Base-by-base conservation (phyloP, 1,140 invertebrate genomes). In the Oryctes rhinoceros region DNA sequence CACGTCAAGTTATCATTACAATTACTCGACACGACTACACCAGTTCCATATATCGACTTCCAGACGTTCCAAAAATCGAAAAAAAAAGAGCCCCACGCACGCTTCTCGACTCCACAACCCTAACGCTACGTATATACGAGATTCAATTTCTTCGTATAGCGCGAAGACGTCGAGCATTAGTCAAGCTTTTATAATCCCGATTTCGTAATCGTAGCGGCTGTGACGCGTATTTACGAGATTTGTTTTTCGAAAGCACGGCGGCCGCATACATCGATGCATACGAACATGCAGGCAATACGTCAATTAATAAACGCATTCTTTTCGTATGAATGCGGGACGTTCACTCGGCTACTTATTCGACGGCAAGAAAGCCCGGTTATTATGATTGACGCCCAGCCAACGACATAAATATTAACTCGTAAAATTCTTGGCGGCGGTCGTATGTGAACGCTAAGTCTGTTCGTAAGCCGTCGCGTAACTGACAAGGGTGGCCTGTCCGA, bases 361-460 rank as follows among this genome's bases (percentile, higher is more conserved):
- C 24, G 24, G 24, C 35, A 71, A 37, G 35, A 35, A 71, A 71
- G 65, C 24, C 9, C 20, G 53, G 24, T 71, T 71, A 71, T 71
- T 71, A 24, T 71, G 65, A 71, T 71, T 71, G 65, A 71, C 65
- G 20, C 24, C 11, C 18, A 71, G 65, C 65, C 65, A 71, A 71
- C 37, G 65, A 71, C 65, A 71, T 24, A 71, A 71, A 71, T 71
- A 71, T 71, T 71, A 71, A 71, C 65, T 71, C 65, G 35, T 71
- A 37, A 71, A 71, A 71, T 30, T 24, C 20, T 37, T 71, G 37
- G 35, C 37, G 35, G 20, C 24, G 24, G 9, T 10, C 35, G 24
- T 24, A 37, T 37, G 24, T 15, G 65, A 71, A 24, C 65, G 20
- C 24, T 71, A 71, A 71, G 65, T 71, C 53, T 18, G 35, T 35